Evolutionary conservation across 2,888 invertebrate species (phyloP).

Genomic region (Laspeyria flexula): DNA sequence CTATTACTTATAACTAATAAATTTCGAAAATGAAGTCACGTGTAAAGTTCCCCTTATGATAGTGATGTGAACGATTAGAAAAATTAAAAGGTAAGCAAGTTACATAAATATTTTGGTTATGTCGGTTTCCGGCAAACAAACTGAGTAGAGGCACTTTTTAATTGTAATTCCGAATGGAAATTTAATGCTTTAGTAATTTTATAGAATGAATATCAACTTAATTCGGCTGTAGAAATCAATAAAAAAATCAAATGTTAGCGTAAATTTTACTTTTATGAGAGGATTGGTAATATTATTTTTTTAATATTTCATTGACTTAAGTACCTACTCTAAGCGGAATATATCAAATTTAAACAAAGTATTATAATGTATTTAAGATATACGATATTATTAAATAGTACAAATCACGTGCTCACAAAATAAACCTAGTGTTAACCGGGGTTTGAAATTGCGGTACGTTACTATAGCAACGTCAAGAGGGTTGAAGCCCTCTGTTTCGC

Average conservation of each 20-base stretch:
- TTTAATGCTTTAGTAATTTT: not conserved
- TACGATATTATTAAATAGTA: not conserved
- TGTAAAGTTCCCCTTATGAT: slow-evolving; percentile 78
- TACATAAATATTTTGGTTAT: slow-evolving; percentile 50
- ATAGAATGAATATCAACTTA: not conserved
- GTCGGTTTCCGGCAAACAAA: slow-evolving; percentile 34
- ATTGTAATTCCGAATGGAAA: not conserved
- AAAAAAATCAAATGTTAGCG: too few species aligned
- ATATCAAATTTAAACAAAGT: too few species aligned
- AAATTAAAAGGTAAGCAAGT: slow-evolving; percentile 62
- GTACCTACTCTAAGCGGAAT: too few species aligned
- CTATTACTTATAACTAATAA: slow-evolving; percentile 45
- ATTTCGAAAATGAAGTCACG: slow-evolving; percentile 71
- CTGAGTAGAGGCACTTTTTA: not conserved
- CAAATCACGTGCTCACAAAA: slow-evolving; percentile 52
- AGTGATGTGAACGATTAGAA: slow-evolving; percentile 63
- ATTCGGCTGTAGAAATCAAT: too few species aligned
- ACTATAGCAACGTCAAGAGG: slow-evolving; percentile 76
- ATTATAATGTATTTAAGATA: too few species aligned
- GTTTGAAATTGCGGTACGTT: slow-evolving; percentile 72
- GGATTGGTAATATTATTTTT: too few species aligned
- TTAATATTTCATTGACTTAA: too few species aligned
- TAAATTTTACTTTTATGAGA: too few species aligned
- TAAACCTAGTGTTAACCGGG: slow-evolving; percentile 55
- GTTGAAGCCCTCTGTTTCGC: slow-evolving; percentile 67